These are phyloP conservation scores for Melanargia galathea DNA, from an alignment of 2,888 invertebrate genomes.

Conservation along the genomic window DNA sequence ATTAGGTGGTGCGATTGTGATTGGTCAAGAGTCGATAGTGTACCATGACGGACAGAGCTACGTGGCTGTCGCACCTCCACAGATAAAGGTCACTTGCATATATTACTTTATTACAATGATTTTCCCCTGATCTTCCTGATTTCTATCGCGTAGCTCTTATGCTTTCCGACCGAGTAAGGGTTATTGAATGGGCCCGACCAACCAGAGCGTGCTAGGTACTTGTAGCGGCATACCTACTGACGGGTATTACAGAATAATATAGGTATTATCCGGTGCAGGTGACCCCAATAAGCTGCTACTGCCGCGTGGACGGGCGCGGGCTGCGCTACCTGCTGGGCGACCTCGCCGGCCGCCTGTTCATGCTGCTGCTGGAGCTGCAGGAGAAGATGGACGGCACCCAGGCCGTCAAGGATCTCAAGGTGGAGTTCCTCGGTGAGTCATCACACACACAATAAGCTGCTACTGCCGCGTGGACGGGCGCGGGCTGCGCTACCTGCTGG, in stretches of 20 bases:
- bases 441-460: constrained; percentile 81
- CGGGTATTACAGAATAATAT: too few relatives aligned
- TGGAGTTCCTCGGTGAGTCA: constrained; percentile 89
- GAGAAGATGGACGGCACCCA: constrained; percentile 89
- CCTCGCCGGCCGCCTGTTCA: constrained; percentile 96
- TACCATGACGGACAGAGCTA: constrained; percentile 97
- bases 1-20: constrained; percentile 93
- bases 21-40: constrained; percentile 98
- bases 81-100: constrained; percentile 91
- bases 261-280: constrained; percentile 79
- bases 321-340: constrained; percentile 96
- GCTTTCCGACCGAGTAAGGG: too few relatives aligned
- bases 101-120: neutral
- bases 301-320: constrained; percentile 95
- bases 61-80: constrained; percentile 95
- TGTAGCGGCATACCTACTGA: too few relatives aligned
- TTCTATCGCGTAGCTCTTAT: too few relatives aligned
- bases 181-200: too few relatives aligned
- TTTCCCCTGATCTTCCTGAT: too few relatives aligned
- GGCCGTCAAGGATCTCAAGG: constrained; percentile 94
- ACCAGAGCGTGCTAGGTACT: too few relatives aligned
- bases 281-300: constrained; percentile 97
- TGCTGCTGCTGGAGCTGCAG: constrained; percentile 95
- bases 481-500: constrained; percentile 94
- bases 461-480: constrained; percentile 96